phyloP scores from a whole-genome alignment of 2,113 vertebrate species.

The Oreochromis spilurus region DNA sequence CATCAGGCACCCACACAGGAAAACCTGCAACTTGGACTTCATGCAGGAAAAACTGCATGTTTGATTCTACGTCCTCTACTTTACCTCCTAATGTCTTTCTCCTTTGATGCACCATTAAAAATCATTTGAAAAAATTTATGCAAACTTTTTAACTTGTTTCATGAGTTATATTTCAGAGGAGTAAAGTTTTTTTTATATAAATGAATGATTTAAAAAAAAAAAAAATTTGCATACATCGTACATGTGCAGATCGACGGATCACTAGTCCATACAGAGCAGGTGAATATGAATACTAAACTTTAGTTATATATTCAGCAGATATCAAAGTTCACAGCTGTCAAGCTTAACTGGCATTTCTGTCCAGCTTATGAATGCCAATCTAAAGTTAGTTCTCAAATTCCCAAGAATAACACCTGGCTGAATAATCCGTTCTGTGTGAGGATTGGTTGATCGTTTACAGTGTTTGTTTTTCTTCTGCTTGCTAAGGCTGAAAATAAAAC shows the following conservation, averaged over 20 bases:
- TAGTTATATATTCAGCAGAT: not conserved
- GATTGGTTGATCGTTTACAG: rapidly evolving
- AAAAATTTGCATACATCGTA: rapidly evolving
- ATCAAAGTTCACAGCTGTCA: rapidly evolving
- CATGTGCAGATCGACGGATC: not conserved
- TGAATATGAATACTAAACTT: not conserved
- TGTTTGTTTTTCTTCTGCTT: not conserved
- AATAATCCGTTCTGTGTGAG: rapidly evolving
- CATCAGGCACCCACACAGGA: not conserved
- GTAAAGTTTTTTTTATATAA: not conserved
- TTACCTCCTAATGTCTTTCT: not conserved
- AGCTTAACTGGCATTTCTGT: rapidly evolving
- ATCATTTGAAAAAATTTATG: not conserved
- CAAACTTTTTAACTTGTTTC: not conserved
- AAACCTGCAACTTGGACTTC: not conserved
- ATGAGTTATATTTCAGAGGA: not conserved
- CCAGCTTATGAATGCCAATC: not conserved
- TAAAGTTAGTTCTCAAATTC: not conserved
- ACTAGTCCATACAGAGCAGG: not conserved
- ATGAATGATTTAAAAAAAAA: not conserved
- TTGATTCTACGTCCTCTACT: not conserved
- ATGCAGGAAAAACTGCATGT: not conserved
- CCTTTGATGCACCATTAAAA: not conserved
- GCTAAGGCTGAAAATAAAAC: not conserved
- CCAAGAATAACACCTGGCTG: not conserved